Evolutionary conservation across 1,140 invertebrate species (phyloP).

Genomic region (Anthonomus grandis): DNA sequence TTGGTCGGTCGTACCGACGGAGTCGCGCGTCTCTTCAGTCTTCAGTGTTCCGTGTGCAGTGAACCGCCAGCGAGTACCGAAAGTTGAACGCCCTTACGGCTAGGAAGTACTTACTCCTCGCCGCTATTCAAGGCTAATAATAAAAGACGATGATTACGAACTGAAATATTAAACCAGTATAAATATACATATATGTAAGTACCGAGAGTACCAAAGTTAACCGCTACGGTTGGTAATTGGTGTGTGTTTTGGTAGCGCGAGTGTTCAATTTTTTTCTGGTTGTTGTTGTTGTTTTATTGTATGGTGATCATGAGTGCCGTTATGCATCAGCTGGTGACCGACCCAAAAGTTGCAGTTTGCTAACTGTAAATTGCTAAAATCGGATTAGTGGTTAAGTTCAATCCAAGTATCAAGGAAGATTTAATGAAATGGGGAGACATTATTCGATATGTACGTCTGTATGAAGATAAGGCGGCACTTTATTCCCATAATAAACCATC

Average conservation of each 20-base stretch:
- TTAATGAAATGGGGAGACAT: too few species aligned
- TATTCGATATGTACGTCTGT: too few species aligned
- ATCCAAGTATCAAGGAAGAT: too few species aligned
- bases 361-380: too few species aligned
- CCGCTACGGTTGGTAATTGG: too few species aligned
- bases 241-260: background rate
- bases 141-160: conserved; percentile 27
- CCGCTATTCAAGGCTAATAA: conserved; percentile 31
- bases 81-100: conserved; percentile 33
- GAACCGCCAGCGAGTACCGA: conserved; percentile 29
- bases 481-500: too few species aligned
- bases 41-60: conserved; percentile 33
- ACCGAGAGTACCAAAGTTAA: conserved; percentile 3
- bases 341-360: background rate
- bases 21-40: conserved; percentile 22
- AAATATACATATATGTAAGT: too few species aligned
- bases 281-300: background rate
- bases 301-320: conserved; percentile 8
- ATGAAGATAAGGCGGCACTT: too few species aligned
- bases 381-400: too few species aligned
- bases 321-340: conserved; percentile 17
- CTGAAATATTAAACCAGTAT: too few species aligned
- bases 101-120: conserved; percentile 23
- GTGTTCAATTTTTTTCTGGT: background rate
- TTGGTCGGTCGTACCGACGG: conserved; percentile 19